A percentile compares a stretch with the other conserved stretches of the same genome.
These are phyloP conservation scores for Drosophila putrida DNA, from an alignment of 2,888 invertebrate species.

Conservation along the genomic window DNA sequence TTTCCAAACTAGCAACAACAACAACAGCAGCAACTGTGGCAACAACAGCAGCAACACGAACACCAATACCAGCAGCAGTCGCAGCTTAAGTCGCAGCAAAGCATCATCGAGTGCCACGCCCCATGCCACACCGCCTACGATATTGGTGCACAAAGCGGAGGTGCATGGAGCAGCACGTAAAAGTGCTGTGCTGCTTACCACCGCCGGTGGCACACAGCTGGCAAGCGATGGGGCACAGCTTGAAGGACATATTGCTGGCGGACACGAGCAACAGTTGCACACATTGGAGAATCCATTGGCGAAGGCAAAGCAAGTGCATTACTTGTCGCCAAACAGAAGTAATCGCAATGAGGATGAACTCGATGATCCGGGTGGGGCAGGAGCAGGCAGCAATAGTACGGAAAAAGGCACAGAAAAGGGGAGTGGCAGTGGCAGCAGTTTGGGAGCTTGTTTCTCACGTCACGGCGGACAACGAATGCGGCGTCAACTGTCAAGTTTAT, in stretches of 20 bases:
- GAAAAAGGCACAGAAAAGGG: conserved; percentile 8
- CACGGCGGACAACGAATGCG: conserved; percentile 51
- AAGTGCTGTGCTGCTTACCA: conserved; percentile 60
- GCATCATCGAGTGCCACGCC: conserved; percentile 32
- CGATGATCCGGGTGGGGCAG: conserved; percentile 46
- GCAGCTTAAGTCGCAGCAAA: conserved; percentile 52
- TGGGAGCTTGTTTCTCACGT: conserved; percentile 37
- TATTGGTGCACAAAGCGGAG: conserved; percentile 80
- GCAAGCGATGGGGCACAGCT: conserved; percentile 40
- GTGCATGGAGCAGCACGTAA: conserved; percentile 75
- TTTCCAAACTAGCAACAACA: conserved; percentile 79
- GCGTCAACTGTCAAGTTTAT: conserved; percentile 71
- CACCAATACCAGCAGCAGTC: conserved; percentile 30
- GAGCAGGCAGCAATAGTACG: conserved; percentile 5
- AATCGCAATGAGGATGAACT: conserved; percentile 32
- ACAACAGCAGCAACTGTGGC: conserved; percentile 31
- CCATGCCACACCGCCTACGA: conserved; percentile 71
- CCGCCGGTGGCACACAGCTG: conserved; percentile 52
- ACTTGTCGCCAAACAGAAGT: conserved; percentile 46
- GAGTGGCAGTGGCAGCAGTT: conserved; percentile 19
- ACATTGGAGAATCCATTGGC: conserved; percentile 42
- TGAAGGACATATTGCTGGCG: conserved; percentile 32
- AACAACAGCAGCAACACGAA: conserved; percentile 22
- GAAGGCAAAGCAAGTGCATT: conserved; percentile 61
- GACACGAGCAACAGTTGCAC: conserved; percentile 14